Conservation (phyloP, 2,113 vertebrate genomes). For the Corapipo altera region DNA sequence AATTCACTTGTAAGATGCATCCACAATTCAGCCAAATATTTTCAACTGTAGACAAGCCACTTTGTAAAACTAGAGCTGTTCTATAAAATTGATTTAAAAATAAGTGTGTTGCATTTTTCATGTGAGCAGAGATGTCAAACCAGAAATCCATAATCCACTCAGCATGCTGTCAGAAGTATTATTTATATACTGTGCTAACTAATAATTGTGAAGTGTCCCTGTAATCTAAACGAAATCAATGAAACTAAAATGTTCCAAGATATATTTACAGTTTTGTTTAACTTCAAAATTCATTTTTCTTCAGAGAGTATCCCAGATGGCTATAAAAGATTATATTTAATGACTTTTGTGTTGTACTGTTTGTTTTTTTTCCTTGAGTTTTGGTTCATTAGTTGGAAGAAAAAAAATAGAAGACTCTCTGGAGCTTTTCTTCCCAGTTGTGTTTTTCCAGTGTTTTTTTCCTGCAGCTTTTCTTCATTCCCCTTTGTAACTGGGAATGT, state of each 20-base stretch:
- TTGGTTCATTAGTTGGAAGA: not conserved
- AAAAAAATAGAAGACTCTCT: not conserved
- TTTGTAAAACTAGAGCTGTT: not conserved
- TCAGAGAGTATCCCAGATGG: not conserved
- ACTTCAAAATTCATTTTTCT: not conserved
- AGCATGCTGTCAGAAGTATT: not conserved
- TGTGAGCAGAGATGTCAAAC: not conserved
- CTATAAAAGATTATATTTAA: not conserved
- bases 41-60: not conserved
- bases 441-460: not conserved
- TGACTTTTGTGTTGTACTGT: not conserved
- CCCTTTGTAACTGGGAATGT: not conserved
- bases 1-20: not conserved
- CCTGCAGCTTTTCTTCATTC: not conserved
- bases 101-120: not conserved
- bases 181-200: not conserved
- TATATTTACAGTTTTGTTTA: not conserved
- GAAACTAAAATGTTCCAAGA: not conserved
- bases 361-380: not conserved
- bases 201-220: not conserved
- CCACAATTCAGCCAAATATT: not conserved
- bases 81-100: not conserved
- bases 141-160: not conserved
- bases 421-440: not conserved
- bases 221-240: not conserved